Evolutionary conservation across 1,140 invertebrate genomes (phyloP), one percentile per base, ranked within the genome.

Genomic region (Pissodes strobi): DNA sequence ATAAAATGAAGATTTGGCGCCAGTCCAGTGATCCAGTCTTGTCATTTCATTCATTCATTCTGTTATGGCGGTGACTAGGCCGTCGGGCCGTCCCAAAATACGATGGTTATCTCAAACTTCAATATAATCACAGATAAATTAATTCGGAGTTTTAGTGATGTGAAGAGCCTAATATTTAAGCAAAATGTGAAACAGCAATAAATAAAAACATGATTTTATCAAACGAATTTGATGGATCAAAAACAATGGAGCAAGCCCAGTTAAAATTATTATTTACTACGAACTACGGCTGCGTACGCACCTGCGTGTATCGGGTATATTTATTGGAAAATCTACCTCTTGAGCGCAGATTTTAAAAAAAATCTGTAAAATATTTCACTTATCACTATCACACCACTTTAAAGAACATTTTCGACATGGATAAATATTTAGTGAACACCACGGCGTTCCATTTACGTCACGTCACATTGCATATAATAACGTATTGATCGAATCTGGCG

Each of bases 271-370:
- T 83, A 88, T n/a, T n/a, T n/a, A n/a, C n/a, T n/a, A n/a, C n/a
- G n/a, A n/a, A n/a, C 84, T 87, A 89, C 87, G 88, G 83, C 87
- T 91, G 90, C 90, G 90, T 91, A 91, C 89, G 89, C 89, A 92
- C 89, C 89, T 91, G 89, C 88, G 88, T 90, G 87, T 86, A 84
- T 84, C 72, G 74, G 66, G 64, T 64, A 74, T 74, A 75, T 76
- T 77, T 74, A 77, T 73, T 70, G 73, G 68, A 73, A 76, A 75
- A 76, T 74, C 72, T 71, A 70, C 68, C 69, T 72, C 75, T 64
- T 58, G 55, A 69, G 61, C 69, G 66, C 69, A 72, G 66, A 71
- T 74, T 71, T 68, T 55, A 39, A 52, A 70, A n/a, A 70, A 70
- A 66, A 67, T 58, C 18, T 34, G 59, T 56, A 66, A 64, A 64